These are phyloP conservation scores for Coenobita brevimanus DNA, from an alignment of 1,140 invertebrate genomes.

Conservation along the genomic window DNA sequence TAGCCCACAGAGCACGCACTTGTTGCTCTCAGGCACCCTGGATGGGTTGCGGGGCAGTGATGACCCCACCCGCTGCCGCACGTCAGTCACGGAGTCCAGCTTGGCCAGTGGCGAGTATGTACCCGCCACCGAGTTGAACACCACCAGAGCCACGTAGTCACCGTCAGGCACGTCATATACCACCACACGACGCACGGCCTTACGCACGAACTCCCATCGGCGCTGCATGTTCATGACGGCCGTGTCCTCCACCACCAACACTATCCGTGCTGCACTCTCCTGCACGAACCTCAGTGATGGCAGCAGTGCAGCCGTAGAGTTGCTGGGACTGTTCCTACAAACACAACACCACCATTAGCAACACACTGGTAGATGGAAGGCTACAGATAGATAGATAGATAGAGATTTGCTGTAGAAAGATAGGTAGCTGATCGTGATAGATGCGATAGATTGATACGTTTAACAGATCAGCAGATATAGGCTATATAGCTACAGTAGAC, in stretches of 20 bases:
- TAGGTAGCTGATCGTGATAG: no score
- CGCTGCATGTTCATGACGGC: constrained; percentile 69
- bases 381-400: neutral
- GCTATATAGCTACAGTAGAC: no score
- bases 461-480: no score
- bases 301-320: constrained; percentile 48
- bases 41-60: constrained; percentile 57
- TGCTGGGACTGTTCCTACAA: constrained; percentile 55
- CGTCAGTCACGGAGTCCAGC: constrained; percentile 54
- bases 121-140: constrained; percentile 63
- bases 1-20: constrained; percentile 45
- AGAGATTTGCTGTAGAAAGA: no score
- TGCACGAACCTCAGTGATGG: constrained; percentile 64
- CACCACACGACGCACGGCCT: constrained; percentile 62
- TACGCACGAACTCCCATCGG: constrained; percentile 68
- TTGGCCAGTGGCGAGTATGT: constrained; percentile 61
- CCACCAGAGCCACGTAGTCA: constrained; percentile 63
- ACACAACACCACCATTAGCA: no score
- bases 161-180: constrained; percentile 69
- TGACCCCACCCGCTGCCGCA: constrained; percentile 45
- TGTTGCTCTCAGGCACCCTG: constrained; percentile 45
- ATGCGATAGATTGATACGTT: no score
- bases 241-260: constrained; percentile 67
- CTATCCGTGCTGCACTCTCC: constrained; percentile 63
- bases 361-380: no score